Evolutionary conservation across 2,888 invertebrate species (phyloP), one percentile per base, ranked within the genome.

Genomic region (Drosophila fungiperda): DNA sequence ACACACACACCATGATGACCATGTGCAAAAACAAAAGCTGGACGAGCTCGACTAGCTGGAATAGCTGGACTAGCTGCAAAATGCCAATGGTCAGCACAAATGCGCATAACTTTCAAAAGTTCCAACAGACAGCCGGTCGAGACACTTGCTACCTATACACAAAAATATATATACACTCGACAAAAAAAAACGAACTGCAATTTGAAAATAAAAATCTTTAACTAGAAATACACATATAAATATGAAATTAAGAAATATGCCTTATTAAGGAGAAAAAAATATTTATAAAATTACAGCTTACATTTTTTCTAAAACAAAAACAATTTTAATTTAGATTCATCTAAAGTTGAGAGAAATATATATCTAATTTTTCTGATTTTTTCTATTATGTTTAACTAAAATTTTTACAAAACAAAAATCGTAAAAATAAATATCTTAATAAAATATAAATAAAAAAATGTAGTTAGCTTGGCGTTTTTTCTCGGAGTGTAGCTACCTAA

Each of bases 41-140:
- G 53, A 23, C 45, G 23, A 45, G 45, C 45, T 45, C 17, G 0
- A 38, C 38, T 17, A 38, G 38, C 38, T n/a, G 15, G 45, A 45
- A 36, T 38, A 38, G 36, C 53, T 35, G 52, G 45, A 45, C 35
- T 35, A 57, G 57, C 87, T 80, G 80, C 87, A 82, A 76, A 87
- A 90, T 87, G 84, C 90, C 90, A 84, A 89, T 87, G 87, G 87
- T 90, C 87, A 90, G 87, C 87, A 87, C 80, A 90, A 90, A 89
- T 78, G 76, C 90, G 85, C 85, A 89, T 87, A 87, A 87, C 89
- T 86, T 86, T 78, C 68, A 48, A 90, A 86, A 87, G 67, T 90
- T 90, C 84, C 76, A 61, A 54, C 70, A 77, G 62, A 67, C 66
- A 89, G 71, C 88, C 82, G 72, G 76, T 57, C 74, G 82, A 74